Percentiles rank a stretch among this genome's conserved stretches.
These are phyloP conservation scores for Plecotus auritus DNA, from an alignment of 2,113 vertebrate genomes.

Conservation along the genomic window DNA sequence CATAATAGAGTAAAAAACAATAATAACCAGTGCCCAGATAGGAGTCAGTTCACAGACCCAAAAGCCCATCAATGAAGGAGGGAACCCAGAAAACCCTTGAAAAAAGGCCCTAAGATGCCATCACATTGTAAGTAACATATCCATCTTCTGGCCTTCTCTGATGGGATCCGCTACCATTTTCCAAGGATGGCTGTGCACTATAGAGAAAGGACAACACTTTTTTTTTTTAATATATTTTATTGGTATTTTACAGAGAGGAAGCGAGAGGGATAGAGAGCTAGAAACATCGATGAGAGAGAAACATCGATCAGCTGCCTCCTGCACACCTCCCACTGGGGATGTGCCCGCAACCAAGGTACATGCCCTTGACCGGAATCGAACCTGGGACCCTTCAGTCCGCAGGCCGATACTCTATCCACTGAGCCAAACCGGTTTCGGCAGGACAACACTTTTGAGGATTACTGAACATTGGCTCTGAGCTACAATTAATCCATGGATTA, in stretches of 20 bases:
- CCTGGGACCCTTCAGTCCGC: too few species aligned
- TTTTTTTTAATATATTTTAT: too few species aligned
- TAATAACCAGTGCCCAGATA: background rate
- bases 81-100: background rate
- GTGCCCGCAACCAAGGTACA: too few species aligned
- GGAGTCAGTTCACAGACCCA: background rate
- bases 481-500: background rate
- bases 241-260: too few species aligned
- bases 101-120: background rate
- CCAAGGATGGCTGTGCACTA: background rate
- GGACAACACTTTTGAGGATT: background rate
- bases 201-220: background rate
- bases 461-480: background rate
- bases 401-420: too few species aligned
- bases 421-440: too few species aligned
- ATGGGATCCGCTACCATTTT: background rate
- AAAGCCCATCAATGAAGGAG: background rate
- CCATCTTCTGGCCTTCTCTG: background rate
- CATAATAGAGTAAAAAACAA: background rate
- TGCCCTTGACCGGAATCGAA: too few species aligned
- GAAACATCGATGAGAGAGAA: too few species aligned
- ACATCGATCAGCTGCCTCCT: too few species aligned
- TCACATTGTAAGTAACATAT: too few species aligned
- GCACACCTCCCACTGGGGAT: too few species aligned
- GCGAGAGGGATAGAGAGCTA: too few species aligned